These are phyloP conservation scores for Stigmatopora argus DNA, from an alignment of 2,113 vertebrate genomes.

Conservation along the genomic window DNA sequence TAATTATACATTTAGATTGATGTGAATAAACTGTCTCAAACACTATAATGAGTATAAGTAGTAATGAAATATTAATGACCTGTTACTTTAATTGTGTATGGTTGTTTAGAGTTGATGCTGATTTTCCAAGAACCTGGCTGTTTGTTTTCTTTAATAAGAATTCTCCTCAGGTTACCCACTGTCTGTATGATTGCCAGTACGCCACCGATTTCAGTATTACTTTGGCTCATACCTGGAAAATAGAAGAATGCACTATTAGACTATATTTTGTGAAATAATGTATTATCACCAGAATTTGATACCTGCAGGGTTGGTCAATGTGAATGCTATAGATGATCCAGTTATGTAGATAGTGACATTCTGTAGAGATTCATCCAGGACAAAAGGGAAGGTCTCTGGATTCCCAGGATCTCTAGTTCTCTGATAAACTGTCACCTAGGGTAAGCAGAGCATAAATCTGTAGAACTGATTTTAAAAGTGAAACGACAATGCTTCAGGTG, in stretches of 20 bases:
- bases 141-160: conserved; percentile 36
- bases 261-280: not conserved
- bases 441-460: not conserved
- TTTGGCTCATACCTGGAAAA: conserved; percentile 54
- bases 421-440: conserved; percentile 67
- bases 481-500: too few species aligned
- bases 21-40: too few species aligned
- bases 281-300: not conserved
- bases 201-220: conserved; percentile 33
- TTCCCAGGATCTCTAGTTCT: conserved; percentile 40
- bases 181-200: conserved; percentile 50
- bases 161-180: conserved; percentile 63
- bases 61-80: conserved; percentile 38
- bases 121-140: conserved; percentile 57
- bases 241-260: not conserved
- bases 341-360: conserved; percentile 68
- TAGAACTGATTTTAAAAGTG: too few species aligned
- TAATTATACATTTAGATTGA: too few species aligned
- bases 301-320: conserved; percentile 59
- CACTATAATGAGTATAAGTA: not conserved
- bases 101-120: conserved; percentile 33
- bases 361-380: conserved; percentile 57
- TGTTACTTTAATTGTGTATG: conserved; percentile 68
- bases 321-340: conserved; percentile 52
- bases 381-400: conserved; percentile 56